These are phyloP conservation scores for Argya squamiceps DNA, from an alignment of 2,797 vertebrate species.

Conservation along the genomic window DNA sequence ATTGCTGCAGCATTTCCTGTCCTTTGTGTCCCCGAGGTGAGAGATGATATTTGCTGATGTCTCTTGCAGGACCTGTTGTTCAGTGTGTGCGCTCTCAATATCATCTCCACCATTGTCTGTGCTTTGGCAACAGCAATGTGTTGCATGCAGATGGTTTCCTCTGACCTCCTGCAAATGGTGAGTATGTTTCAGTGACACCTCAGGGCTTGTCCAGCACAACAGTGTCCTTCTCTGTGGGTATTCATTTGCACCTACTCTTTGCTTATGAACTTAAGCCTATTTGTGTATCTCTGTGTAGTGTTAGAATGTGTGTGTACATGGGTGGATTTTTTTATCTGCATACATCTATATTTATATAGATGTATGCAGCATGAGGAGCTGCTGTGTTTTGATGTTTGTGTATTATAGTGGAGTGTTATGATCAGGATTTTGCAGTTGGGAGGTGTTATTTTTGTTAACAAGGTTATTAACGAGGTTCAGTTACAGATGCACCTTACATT, in stretches of 20 bases:
- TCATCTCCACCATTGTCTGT: conserved; percentile 98
- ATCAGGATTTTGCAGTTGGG: not conserved
- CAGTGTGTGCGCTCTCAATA: conserved; percentile 96
- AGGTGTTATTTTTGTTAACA: not conserved
- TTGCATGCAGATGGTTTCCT: conserved; percentile 99
- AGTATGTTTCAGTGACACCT: conserved; percentile 68
- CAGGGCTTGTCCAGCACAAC: not conserved
- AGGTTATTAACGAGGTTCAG: not conserved
- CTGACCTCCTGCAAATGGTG: conserved; percentile 96
- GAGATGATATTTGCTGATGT: conserved; percentile 54
- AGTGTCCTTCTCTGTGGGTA: not conserved
- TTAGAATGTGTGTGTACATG: not conserved
- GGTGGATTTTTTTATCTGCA: not conserved
- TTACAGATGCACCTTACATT: not conserved
- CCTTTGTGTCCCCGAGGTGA: not conserved
- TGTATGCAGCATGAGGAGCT: not conserved
- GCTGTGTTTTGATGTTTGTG: not conserved
- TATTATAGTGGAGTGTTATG: not conserved
- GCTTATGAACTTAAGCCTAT: not conserved
- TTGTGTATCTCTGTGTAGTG: not conserved
- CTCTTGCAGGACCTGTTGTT: conserved; percentile 92
- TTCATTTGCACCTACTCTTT: not conserved
- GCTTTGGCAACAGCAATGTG: conserved; percentile 97
- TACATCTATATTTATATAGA: not conserved
- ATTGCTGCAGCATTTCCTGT: not conserved